phyloP scores from a whole-genome alignment of 1,140 invertebrate genomes.

The Trichomalopsis sarcophagae region DNA sequence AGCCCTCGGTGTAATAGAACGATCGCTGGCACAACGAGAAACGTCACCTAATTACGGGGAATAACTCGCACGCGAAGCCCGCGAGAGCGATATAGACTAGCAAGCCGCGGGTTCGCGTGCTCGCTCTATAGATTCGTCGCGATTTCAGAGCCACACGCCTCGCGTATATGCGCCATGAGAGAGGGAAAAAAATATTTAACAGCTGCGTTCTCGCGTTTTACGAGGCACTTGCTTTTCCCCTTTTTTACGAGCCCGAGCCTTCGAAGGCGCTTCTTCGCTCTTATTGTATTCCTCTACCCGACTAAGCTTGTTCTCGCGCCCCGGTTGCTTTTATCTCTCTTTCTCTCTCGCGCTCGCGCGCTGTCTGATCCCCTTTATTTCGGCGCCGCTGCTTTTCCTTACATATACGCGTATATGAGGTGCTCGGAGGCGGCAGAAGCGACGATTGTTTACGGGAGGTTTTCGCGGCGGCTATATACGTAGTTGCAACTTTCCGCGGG shows the following conservation, averaged over 20 bases:
- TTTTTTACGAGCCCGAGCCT: conserved; percentile 9
- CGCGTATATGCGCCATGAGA: not conserved
- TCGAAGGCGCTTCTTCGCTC: not conserved
- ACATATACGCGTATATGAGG: not conserved
- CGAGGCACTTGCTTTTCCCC: conserved; percentile 36
- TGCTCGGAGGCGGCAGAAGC: not conserved
- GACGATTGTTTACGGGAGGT: not conserved
- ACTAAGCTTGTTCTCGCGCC: not conserved
- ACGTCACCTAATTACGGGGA: conserved; percentile 40
- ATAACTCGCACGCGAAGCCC: conserved; percentile 22
- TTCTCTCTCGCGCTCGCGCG: not conserved
- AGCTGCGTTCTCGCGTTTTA: conserved; percentile 48
- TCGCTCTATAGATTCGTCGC: not conserved
- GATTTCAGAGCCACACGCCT: not conserved
- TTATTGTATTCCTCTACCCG: not conserved
- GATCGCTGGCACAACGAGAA: conserved; percentile 36
- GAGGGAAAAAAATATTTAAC: conserved; percentile 28
- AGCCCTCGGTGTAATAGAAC: conserved; percentile 27
- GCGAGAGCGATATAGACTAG: not conserved
- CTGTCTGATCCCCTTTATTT: not conserved
- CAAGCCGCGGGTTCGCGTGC: not conserved
- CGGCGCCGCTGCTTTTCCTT: no score
- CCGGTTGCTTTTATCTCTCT: not conserved
- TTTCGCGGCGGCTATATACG: not conserved
- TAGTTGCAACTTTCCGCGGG: not conserved